Base-by-base conservation (phyloP, 2,113 vertebrate species). In the Bucco capensis region DNA sequence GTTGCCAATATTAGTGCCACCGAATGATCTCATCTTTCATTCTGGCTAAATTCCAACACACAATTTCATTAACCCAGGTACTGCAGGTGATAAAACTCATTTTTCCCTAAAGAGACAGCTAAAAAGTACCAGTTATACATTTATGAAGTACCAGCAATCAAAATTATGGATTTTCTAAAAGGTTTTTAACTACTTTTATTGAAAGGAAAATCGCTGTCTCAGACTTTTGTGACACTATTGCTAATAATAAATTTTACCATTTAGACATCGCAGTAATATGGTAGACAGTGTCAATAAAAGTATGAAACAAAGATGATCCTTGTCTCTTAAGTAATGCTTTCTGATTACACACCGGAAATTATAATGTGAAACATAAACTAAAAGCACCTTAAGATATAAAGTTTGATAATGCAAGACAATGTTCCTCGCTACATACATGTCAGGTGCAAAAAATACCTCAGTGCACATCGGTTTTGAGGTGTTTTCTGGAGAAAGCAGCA, bases 141-240 rank as follows among this genome's bases (percentile, higher is more conserved):
- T 98, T 98, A 98, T 98, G 97, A 98, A 98, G 97, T 98, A 98
- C 97, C 97, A 97, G 98, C 97, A 98, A 98, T 98, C 98, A 98
- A 98, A 98, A 98, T 98, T 98, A 98, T 98, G 98, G 98, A 98
- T 98, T 98, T 98, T 98, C 97, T 98, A 98, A 98, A 98, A 98
- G 97, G 97, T 98, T 98, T 98, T 98, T 98, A 98, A 98, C 98
- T 98, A 98, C 97, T 98, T 98, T 98, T 98, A 98, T 98, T 98
- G 98, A 98, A 98, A 98, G 97, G 97, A 98, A 98, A 98, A 98
- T 98, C 96, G 98, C 98, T 98, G 97, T 97, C 98, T 98, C 98
- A 98, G 98, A 98, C 97, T 98, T 98, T 98, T 98, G 97, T 97
- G 98, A 98, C 97, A 98, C 98, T 97, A 97, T 96, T 96, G 97